These are phyloP conservation scores for Hydropsyche betteni DNA, from an alignment of 2,888 invertebrate genomes.

Conservation along the genomic window DNA sequence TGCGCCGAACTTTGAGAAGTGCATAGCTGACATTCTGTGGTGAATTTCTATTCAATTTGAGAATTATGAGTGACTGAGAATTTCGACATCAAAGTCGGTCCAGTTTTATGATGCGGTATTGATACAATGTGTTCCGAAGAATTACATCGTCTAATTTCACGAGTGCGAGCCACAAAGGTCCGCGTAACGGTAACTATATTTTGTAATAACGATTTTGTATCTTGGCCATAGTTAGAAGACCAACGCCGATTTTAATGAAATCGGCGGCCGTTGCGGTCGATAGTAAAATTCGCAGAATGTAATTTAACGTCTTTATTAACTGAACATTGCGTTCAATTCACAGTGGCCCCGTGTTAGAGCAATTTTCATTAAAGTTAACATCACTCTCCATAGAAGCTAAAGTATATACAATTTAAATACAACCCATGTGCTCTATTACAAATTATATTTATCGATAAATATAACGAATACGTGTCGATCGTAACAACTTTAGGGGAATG, in stretches of 20 bases:
- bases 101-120: background rate
- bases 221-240: background rate
- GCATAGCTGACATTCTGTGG: no score
- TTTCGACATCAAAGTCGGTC: background rate
- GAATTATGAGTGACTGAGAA: background rate
- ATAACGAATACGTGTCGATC: no score
- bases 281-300: no score
- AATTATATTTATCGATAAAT: no score
- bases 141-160: background rate
- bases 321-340: background rate
- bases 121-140: background rate
- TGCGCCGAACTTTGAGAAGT: no score
- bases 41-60: no score
- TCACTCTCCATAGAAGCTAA: background rate
- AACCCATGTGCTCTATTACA: no score
- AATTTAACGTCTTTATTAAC: no score
- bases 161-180: slow-evolving; percentile 14
- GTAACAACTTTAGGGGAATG: no score
- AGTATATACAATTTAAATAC: background rate
- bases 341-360: background rate
- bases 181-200: slow-evolving; percentile 19
- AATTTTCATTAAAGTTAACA: slow-evolving; percentile 3
- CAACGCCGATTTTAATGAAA: slow-evolving; percentile 12
- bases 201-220: slow-evolving; percentile 17
- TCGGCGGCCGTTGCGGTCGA: background rate